A percentile compares a stretch with the other conserved stretches of the same genome.
Conservation (phyloP, 2,888 invertebrate species). For the Xanthia icteritia region DNA sequence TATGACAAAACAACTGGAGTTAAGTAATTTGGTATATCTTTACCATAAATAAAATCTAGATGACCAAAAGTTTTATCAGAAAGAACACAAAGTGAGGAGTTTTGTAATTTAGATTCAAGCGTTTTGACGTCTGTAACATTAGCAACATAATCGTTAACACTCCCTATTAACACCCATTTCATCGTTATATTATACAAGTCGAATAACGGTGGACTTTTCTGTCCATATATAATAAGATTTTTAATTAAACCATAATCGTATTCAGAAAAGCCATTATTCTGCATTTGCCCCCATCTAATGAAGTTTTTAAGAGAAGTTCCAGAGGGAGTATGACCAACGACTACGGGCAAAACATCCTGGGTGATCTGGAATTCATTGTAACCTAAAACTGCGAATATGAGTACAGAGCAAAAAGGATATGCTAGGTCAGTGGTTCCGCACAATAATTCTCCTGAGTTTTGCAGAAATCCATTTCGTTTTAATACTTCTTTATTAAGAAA, state of each 20-base stretch:
- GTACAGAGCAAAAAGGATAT: constrained; percentile 66
- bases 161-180: constrained; percentile 64
- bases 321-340: constrained; percentile 68
- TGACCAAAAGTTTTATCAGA: constrained; percentile 70
- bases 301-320: constrained; percentile 72
- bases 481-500: constrained; percentile 62
- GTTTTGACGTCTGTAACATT: constrained; percentile 64
- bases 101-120: constrained; percentile 54
- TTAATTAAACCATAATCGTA: constrained; percentile 63
- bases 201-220: constrained; percentile 61
- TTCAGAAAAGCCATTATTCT: constrained; percentile 67
- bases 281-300: constrained; percentile 69
- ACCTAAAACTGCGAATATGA: constrained; percentile 68
- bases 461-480: constrained; percentile 51
- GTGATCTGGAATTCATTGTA: constrained; percentile 68
- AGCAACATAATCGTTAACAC: constrained; percentile 69
- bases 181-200: constrained; percentile 64
- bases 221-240: constrained; percentile 64
- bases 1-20: constrained; percentile 65
- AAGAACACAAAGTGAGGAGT: constrained; percentile 65
- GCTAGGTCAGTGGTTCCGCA: constrained; percentile 63
- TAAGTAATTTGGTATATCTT: constrained; percentile 66
- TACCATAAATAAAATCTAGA: constrained; percentile 72
- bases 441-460: constrained; percentile 51
- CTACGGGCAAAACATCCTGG: constrained; percentile 59